phyloP scores from a whole-genome alignment of 2,113 vertebrate genomes.

The Sebastes schlegelii region DNA sequence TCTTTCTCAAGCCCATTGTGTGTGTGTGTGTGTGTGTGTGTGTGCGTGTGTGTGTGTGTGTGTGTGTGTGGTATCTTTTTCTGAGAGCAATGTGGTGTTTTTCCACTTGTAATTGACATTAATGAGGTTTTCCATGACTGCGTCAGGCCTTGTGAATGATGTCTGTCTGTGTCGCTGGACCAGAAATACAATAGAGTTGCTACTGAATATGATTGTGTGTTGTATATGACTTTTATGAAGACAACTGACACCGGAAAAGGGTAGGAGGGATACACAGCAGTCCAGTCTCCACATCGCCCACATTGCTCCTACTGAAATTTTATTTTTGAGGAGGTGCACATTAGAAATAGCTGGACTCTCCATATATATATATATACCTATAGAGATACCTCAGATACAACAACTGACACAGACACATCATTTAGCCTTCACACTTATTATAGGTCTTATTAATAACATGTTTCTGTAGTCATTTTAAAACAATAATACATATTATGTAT shows the following conservation, averaged over 20 bases:
- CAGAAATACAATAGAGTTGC: conserved; percentile 16
- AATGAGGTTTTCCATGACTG: conserved; percentile 38
- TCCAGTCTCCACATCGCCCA: not conserved
- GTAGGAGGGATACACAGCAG: not conserved
- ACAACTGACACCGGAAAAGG: not conserved
- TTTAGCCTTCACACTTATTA: not conserved
- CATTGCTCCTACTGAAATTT: not conserved
- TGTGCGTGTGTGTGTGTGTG: no score
- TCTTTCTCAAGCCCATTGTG: conserved; percentile 27
- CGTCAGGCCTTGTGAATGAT: conserved; percentile 25
- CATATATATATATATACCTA: no score
- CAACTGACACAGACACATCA: not conserved
- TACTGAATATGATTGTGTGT: not conserved
- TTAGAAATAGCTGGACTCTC: not conserved
- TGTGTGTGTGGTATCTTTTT: conserved; percentile 19
- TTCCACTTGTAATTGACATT: conserved; percentile 47
- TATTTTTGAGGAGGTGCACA: not conserved
- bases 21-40: no score
- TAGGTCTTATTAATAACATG: no score
- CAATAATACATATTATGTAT: no score
- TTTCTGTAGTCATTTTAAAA: not conserved
- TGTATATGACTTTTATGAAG: conserved; percentile 24
- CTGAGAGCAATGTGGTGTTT: conserved; percentile 44
- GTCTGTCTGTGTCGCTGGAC: conserved; percentile 20
- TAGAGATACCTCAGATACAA: not conserved